Evolutionary conservation across 30 jellyfish, hydroid and myxozoan species (phyloP).

Genomic region (Aurelia coerulea): DNA sequence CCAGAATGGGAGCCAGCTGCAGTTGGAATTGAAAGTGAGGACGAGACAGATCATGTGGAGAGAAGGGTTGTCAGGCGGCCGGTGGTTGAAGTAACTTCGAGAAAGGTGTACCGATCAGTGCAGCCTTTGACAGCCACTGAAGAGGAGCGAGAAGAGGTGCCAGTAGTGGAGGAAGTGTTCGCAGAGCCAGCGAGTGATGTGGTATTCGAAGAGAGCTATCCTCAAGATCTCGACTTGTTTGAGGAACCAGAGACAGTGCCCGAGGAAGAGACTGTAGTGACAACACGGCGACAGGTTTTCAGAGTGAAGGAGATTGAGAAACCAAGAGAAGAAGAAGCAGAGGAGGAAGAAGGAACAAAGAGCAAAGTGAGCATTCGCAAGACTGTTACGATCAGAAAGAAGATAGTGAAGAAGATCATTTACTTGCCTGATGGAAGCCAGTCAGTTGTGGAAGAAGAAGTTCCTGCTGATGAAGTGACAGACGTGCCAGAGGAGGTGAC

Average conservation of each 20-base stretch:
- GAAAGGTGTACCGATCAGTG: constrained; percentile 38
- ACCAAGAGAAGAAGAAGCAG: not conserved
- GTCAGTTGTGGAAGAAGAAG: constrained; percentile 31
- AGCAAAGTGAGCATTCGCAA: not conserved
- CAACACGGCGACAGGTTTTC: constrained; percentile 43
- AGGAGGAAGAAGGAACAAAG: not conserved
- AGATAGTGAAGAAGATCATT: constrained; percentile 32
- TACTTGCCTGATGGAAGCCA: constrained; percentile 35
- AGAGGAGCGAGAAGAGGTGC: constrained; percentile 28
- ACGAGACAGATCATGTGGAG: constrained; percentile 33
- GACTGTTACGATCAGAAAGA: not conserved
- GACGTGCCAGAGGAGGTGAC: constrained; percentile 39
- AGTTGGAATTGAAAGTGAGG: constrained; percentile 9
- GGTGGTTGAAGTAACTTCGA: constrained; percentile 34
- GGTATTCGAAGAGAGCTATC: constrained; percentile 12
- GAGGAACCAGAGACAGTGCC: constrained; percentile 3
- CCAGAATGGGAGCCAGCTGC: constrained; percentile 21
- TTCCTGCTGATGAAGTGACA: constrained; percentile 10
- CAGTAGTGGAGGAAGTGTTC: not conserved
- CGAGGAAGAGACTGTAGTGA: constrained; percentile 2
- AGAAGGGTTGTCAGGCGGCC: constrained; percentile 51
- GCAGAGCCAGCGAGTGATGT: constrained; percentile 21
- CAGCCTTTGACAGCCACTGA: not conserved
- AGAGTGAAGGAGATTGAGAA: not conserved
- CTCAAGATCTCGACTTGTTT: constrained; percentile 9